Conservation (phyloP, 2,113 vertebrate genomes). For the Columbina picui region DNA sequence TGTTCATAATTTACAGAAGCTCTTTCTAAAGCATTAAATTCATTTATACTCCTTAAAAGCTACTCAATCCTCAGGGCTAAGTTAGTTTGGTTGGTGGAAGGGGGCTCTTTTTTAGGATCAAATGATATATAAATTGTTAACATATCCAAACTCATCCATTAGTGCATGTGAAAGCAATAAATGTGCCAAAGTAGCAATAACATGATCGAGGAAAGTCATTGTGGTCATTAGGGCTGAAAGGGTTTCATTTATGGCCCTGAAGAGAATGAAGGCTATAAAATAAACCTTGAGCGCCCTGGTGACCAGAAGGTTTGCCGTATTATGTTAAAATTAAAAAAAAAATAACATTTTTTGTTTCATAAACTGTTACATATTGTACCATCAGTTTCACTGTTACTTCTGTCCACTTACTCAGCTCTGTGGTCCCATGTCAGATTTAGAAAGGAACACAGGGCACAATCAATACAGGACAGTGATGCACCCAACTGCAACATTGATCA, state of each 20-base stretch:
- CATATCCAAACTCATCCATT: conserved; percentile 99
- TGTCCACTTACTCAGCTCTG: neutral
- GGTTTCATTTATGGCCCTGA: conserved; percentile 80
- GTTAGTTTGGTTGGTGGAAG: conserved; percentile 83
- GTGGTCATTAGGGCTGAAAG: conserved; percentile 86
- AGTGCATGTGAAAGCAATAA: conserved; percentile 92
- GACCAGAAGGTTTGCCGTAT: conserved; percentile 19
- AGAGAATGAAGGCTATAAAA: conserved; percentile 76
- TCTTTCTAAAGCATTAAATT: conserved; percentile 99
- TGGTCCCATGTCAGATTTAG: neutral
- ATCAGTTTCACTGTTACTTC: neutral
- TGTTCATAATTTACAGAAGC: conserved; percentile 99
- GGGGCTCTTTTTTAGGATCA: conserved; percentile 89
- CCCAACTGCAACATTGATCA: neutral
- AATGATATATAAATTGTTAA: conserved; percentile 99
- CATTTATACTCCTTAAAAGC: conserved; percentile 99
- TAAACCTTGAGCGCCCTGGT: conserved; percentile 46
- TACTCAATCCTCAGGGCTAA: conserved; percentile 94
- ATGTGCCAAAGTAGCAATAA: conserved; percentile 88
- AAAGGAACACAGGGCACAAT: neutral
- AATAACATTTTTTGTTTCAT: conserved; percentile 8
- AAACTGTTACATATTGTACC: neutral
- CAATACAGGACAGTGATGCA: accelerated
- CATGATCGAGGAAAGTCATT: conserved; percentile 82
- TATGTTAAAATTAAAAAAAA: conserved; percentile 50